A percentile compares a stretch with the other conserved stretches of the same genome.
Conservation (phyloP, 1,140 invertebrate genomes). For the Pogonomyrmex barbatus region DNA sequence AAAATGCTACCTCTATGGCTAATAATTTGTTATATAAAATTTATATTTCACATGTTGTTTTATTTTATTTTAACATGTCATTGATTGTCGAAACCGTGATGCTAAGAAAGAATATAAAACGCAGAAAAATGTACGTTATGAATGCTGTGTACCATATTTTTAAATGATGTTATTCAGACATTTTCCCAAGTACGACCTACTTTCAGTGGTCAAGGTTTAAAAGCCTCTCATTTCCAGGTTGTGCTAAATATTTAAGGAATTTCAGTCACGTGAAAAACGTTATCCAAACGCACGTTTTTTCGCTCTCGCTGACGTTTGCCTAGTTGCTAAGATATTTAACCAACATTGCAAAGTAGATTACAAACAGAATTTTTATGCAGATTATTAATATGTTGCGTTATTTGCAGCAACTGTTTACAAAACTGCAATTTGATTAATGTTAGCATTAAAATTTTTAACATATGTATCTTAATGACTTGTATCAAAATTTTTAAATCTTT, state of each 20-base stretch:
- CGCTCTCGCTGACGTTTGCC: background rate
- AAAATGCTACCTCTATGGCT: background rate
- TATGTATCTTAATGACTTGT: background rate
- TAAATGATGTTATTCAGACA: conserved; percentile 28
- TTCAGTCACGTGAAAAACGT: conserved; percentile 16
- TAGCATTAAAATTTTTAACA: background rate
- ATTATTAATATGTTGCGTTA: background rate
- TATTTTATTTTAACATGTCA: conserved; percentile 15
- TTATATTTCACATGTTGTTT: background rate
- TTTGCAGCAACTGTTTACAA: background rate
- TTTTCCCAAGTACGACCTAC: background rate
- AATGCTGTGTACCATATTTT: background rate
- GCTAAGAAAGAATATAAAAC: background rate
- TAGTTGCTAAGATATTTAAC: conserved; percentile 14
- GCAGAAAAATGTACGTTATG: conserved; percentile 1
- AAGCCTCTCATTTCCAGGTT: conserved; percentile 23
- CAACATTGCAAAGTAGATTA: conserved; percentile 15
- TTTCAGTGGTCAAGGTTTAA: conserved; percentile 32
- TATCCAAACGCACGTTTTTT: conserved; percentile 4
- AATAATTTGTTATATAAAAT: background rate
- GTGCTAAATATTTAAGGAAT: conserved; percentile 23
- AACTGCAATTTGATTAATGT: background rate
- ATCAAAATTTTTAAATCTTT: background rate
- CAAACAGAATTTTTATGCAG: background rate
- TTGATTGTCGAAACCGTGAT: background rate